phyloP scores from a whole-genome alignment of 2,113 vertebrate species.

The Cyprinodon brontotheroides region DNA sequence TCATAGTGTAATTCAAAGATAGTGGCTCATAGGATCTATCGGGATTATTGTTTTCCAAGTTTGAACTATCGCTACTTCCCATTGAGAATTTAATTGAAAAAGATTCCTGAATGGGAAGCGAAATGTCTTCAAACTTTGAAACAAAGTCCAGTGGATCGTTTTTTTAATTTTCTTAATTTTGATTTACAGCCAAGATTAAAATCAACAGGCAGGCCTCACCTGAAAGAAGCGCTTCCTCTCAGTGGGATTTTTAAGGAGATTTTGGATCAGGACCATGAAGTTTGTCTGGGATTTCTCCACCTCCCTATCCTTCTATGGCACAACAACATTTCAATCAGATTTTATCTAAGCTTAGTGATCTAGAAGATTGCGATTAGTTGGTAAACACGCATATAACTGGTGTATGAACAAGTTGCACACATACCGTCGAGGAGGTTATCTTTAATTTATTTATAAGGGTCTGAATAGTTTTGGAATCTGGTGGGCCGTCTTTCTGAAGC shows the following conservation, averaged over 20 bases:
- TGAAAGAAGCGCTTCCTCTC: constrained; percentile 71
- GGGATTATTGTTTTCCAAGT: too few relatives aligned
- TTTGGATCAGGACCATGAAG: constrained; percentile 76
- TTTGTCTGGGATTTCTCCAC: constrained; percentile 75
- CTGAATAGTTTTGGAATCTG: constrained; percentile 62
- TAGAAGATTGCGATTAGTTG: background rate
- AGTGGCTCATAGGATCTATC: too few relatives aligned
- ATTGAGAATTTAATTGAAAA: too few relatives aligned
- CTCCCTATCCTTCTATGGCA: constrained; percentile 62
- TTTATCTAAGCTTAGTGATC: background rate
- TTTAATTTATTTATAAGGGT: constrained; percentile 69
- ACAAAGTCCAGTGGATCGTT: too few relatives aligned
- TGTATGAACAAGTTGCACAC: background rate
- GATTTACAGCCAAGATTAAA: too few relatives aligned
- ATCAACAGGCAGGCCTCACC: constrained; percentile 37
- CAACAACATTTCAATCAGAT: background rate
- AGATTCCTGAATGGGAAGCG: too few relatives aligned
- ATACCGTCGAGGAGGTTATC: constrained; percentile 52
- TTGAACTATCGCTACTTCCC: too few relatives aligned
- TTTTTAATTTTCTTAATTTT: too few relatives aligned
- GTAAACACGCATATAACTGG: background rate
- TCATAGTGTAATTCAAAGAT: too few relatives aligned
- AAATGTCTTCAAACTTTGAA: too few relatives aligned
- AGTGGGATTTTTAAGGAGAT: constrained; percentile 62
- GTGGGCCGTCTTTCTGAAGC: constrained; percentile 57